phyloP scores from a whole-genome alignment of 2,113 vertebrate species.

The Cololabis saira region DNA sequence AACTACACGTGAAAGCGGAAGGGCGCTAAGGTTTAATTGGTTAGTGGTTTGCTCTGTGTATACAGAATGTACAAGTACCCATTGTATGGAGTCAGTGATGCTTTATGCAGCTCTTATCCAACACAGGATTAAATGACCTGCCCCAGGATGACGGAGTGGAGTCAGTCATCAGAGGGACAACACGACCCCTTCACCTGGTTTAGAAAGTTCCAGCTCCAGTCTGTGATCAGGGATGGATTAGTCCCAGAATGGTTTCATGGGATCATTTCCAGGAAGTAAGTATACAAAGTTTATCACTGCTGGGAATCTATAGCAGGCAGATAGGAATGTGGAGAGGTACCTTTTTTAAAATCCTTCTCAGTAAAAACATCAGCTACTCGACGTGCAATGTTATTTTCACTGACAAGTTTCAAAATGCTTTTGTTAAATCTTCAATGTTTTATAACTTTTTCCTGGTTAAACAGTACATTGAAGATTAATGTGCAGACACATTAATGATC shows the following conservation, averaged over 20 bases:
- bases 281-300: background rate
- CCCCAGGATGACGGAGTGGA: slow-evolving; percentile 58
- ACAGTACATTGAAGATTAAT: too few relatives aligned
- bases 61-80: background rate
- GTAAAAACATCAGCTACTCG: background rate
- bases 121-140: slow-evolving; percentile 5
- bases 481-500: too few relatives aligned
- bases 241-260: slow-evolving; percentile 88
- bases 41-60: background rate
- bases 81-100: background rate
- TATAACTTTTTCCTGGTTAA: too few relatives aligned
- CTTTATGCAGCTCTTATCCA: slow-evolving; percentile 3
- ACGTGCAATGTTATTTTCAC: background rate
- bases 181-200: slow-evolving; percentile 76
- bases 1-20: slow-evolving; percentile 3
- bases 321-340: slow-evolving; percentile 8
- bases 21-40: background rate
- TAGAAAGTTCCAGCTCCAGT: slow-evolving; percentile 70
- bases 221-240: slow-evolving; percentile 65
- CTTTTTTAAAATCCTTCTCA: background rate
- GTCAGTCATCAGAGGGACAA: slow-evolving; percentile 16
- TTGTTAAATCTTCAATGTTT: too few relatives aligned
- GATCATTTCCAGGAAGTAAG: slow-evolving; percentile 86
- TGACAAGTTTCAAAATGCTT: too few relatives aligned
- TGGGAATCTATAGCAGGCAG: background rate